Evolutionary conservation across 1,140 invertebrate species (phyloP), one percentile per base, ranked within the genome.

Genomic region (Anoplophora glabripennis): DNA sequence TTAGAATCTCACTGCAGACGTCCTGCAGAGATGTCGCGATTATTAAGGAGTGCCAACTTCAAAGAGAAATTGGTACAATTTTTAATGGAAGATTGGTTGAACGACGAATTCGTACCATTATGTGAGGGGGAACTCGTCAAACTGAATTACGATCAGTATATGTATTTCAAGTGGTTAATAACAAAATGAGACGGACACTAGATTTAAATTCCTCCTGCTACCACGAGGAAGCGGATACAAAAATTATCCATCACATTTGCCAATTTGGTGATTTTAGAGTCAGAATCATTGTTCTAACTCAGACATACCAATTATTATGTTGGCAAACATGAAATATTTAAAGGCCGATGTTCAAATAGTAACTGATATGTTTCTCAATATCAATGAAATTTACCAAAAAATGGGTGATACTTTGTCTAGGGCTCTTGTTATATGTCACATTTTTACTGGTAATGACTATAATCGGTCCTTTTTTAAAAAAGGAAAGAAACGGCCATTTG

Each of bases 241-340:
- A 67, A 64, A 71, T 70, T 48, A 61, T 71, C 45, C 67, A 60
- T 58, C 70, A 72, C 52, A 52, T 63, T 41, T 72, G 63, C 38
- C 61, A 68, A 55, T 57, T 72, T 44, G 18, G 21, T 4, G 49
- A 57, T 11, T 45, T 15, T 14, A 40, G 64, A 7, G 56, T 72
- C 12, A 45, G 58, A 3, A 54, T 72, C 44, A 63, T 37, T 64
- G 44, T 37, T 55, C 45, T 0, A 63, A 67, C 40, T 53, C 63
- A 45, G 72, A 75, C 56, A 54, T 73, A 47, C 37, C 68, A 21
- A 60, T 65, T 21, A 69, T 69, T 53, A 42, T 71, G 37, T 58
- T 72, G 17, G 63, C 52, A 21, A 71, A 71, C 45, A 68, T 69
- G 60, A 53, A 61, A n/a, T n/a, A n/a, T n/a, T n/a, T n/a, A n/a